Conservation (phyloP, 2,113 vertebrate species). For the Neoarius graeffei region DNA sequence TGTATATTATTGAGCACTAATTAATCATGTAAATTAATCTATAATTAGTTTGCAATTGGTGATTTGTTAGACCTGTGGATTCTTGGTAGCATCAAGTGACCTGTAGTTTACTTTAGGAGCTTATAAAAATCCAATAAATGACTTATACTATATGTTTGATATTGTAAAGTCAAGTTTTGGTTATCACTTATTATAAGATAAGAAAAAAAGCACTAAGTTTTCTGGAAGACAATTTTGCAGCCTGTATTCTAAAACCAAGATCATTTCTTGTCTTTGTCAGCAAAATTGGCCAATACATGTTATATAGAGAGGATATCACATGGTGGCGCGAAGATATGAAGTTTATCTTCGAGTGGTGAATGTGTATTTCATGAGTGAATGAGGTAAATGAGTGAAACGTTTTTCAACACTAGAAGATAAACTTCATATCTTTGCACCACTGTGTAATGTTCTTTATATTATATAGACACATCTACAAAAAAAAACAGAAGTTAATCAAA, state of each 20-base stretch:
- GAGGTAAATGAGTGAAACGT: too few relatives aligned
- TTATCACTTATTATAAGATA: not conserved
- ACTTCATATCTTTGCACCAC: too few relatives aligned
- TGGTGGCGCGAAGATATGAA: too few relatives aligned
- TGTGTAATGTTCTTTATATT: too few relatives aligned
- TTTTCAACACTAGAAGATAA: too few relatives aligned
- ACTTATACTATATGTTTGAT: not conserved
- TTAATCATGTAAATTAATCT: not conserved
- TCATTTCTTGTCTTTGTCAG: not conserved
- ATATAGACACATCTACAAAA: too few relatives aligned
- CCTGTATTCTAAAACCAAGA: not conserved
- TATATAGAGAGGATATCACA: too few relatives aligned
- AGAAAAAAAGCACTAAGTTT: not conserved
- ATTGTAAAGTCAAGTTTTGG: too few relatives aligned
- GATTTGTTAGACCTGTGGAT: not conserved
- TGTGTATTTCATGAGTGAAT: too few relatives aligned
- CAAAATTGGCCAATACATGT: not conserved
- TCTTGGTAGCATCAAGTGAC: not conserved
- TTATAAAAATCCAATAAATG: not conserved
- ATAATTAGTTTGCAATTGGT: not conserved
- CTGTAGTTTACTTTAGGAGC: not conserved
- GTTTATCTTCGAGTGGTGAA: too few relatives aligned
- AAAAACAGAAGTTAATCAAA: too few relatives aligned
- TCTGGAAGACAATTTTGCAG: not conserved
- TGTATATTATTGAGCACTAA: not conserved